Evolutionary conservation across 2,888 invertebrate species (phyloP), one percentile per base, ranked within the genome.

Genomic region (Nasonia oneida): DNA sequence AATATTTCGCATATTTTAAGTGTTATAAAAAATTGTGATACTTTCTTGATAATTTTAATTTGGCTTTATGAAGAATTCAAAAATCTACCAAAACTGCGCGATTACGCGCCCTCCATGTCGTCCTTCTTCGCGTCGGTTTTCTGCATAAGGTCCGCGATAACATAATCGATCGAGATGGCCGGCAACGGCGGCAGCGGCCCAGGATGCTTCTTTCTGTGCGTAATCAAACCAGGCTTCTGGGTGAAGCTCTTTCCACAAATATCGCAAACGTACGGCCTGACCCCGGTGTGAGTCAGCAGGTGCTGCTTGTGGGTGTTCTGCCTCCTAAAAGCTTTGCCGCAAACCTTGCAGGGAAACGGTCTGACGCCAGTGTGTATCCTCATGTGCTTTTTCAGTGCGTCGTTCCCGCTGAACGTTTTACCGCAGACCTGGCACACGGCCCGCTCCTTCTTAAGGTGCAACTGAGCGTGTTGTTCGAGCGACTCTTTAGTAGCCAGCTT

Each of bases 311-410:
- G 87, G 0, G 89, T 87, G 15, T 87, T 88, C 57, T 89, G 88
- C 53, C 88, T 61, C 4, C 86, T 80, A 50, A 90, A 90, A 3
- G 87, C 83, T 75, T 89, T 89, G 8, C 88, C 89, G 75, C 92
- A 92, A 10, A 92, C 89, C 2, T 90, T 89, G 83, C 92, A 92
- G 0, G 89, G 86, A 14, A 90, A 92, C 0, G 92, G 92, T 37
- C 91, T 90, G 0, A 88, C 89, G 0, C 91, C 92, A 0, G 91
- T 92, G 75, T 92, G 92, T 42, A 91, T 90, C 4, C 91, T 81
- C 91, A 91, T 91, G 64, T 92, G 91, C 1, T 89, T 89, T 29
- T 91, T 90, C 0, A 92, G 87, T 4, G 90, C 90, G 0, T 91
- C 89, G 76, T 87, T 85, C 6, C 84, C 88, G 4, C 86, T 87